phyloP scores from a whole-genome alignment of 1,140 invertebrate genomes.

The Marisa cornuarietis region DNA sequence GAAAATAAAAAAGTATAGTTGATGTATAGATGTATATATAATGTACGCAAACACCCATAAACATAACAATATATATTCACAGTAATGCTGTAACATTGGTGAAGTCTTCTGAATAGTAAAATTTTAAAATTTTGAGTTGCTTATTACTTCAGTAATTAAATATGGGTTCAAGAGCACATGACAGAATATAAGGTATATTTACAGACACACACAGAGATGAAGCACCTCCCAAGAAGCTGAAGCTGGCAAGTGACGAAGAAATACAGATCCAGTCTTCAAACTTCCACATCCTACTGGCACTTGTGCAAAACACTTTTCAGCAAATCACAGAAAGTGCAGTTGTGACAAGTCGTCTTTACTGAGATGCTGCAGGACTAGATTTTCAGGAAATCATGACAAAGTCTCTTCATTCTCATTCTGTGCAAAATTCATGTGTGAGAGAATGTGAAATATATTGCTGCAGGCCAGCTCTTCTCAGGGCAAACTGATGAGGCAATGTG shows the following conservation, averaged over 20 bases:
- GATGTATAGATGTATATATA: not conserved
- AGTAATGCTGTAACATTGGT: too few relatives aligned
- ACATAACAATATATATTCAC: not conserved
- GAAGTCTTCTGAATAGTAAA: not conserved
- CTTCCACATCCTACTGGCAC: conserved; percentile 1
- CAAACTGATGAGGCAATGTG: not conserved
- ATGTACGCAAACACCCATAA: not conserved
- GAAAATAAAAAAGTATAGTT: not conserved
- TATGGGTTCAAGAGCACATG: not conserved
- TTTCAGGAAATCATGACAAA: not conserved
- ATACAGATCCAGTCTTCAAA: not conserved
- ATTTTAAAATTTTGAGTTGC: not conserved
- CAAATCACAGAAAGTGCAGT: not conserved
- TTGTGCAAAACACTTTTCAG: conserved; percentile 14
- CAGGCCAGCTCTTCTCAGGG: not conserved
- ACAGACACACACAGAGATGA: not conserved
- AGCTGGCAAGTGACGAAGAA: not conserved
- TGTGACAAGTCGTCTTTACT: not conserved
- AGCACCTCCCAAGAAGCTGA: not conserved
- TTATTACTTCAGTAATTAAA: not conserved
- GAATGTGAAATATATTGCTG: not conserved
- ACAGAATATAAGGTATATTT: not conserved
- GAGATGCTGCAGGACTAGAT: not conserved
- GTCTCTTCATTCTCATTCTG: not conserved
- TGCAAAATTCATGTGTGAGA: not conserved